Base-by-base conservation (phyloP, 1,140 invertebrate species). In the Acromyrmex charruanus region DNA sequence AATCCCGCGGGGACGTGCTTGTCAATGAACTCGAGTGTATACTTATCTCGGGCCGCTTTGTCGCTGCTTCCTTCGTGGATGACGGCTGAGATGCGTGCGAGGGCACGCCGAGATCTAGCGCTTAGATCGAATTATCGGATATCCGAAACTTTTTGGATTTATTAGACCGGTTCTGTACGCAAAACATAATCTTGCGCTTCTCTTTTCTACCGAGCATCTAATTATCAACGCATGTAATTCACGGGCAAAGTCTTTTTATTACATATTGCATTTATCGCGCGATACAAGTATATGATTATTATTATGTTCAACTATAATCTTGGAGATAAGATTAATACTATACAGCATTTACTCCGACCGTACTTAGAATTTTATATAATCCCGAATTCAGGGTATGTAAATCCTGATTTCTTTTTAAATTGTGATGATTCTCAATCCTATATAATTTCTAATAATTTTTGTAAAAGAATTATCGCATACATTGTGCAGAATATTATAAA, bases 21-120 rank as follows among this genome's bases (percentile, higher is more conserved):
- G 49, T 55, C 77, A 68, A 69, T 55, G n/a, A 80, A 55, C 65
- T 69, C 63, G 49, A 81, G 49, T 69, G 63, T 53, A 79, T 35
- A 25, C 51, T 81, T 55, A 81, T 55, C 63, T 69, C 44, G 16
- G 16, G 16, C 28, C 59, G 58, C 51, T 72, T 77, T 79, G 74
- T 65, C 87, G 81, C 65, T 68, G 81, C 72, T 68, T 84, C 79
- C 69, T 72, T 68, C 31, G 14, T 49, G 65, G 5, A 68, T 80
- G 28, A 80, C 49, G 61, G 28, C 49, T 21, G 14, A 39, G 49
- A 44, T 81, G 16, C 49, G 44, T 69, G 49, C 31, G 7, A 71
- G 28, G 16, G n/a, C 58, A 77, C 53, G n/a, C 18, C 59, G 39
- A 66, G 44, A 51, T 25, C 59, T 44, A 18, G 7, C n/a, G 39